Evolutionary conservation across 2,888 invertebrate species (phyloP).

Genomic region (Latheticus oryzae): DNA sequence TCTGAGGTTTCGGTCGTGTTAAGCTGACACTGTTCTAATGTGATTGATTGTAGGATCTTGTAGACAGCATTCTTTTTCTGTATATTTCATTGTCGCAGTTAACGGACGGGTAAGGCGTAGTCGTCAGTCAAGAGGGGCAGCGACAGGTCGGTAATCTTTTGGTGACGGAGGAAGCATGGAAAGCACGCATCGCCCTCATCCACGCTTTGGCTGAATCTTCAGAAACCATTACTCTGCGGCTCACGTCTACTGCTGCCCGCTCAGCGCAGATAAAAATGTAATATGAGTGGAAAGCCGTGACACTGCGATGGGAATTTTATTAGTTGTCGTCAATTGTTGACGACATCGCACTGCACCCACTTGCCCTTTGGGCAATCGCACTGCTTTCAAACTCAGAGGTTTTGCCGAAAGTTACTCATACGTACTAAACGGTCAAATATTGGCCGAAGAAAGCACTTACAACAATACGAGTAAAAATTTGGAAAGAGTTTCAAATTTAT

Average conservation of each 20-base stretch:
- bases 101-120: constrained; percentile 19
- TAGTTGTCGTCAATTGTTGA: constrained; percentile 48
- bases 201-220: constrained; percentile 35
- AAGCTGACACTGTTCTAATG: constrained; percentile 16
- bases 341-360: constrained; percentile 36
- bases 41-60: constrained; percentile 28
- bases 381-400: no score
- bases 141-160: constrained; percentile 28
- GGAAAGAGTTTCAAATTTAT: no score
- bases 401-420: no score
- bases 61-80: constrained; percentile 21
- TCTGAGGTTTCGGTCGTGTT: constrained; percentile 22
- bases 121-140: constrained; percentile 32
- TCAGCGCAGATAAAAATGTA: constrained; percentile 62
- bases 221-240: constrained; percentile 57
- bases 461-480: no score
- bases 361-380: constrained; percentile 8
- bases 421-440: no score
- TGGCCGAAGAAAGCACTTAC: no score
- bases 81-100: constrained; percentile 32
- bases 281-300: constrained; percentile 61
- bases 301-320: constrained; percentile 56
- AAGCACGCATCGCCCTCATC: constrained; percentile 35
- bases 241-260: constrained; percentile 59
- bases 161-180: constrained; percentile 28